Base-by-base conservation (phyloP, 2,888 invertebrate genomes). In the Dexiosoma caninum region DNA sequence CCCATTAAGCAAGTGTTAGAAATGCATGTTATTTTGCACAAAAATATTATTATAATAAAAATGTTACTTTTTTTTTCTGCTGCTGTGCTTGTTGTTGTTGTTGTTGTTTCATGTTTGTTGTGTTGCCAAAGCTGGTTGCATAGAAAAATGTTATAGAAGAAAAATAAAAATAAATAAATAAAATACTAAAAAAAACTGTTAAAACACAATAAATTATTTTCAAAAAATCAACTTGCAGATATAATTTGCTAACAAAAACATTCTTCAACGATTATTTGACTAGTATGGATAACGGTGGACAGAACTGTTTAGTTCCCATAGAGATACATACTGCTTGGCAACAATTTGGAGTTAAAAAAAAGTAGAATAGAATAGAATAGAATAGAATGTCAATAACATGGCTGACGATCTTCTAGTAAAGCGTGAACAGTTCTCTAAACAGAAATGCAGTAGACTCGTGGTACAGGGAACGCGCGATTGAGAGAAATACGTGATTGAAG, bases 1-100 rank as follows among this genome's bases (percentile, higher is more conserved):
- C n/a, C n/a, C 51, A 70, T 49, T 19, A 66, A 69, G 67, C 76
- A 81, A 81, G 77, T 81, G 81, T 77, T 77, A 69, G 69, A 77
- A 77, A 81, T 77, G 77, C 74, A 81, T 81, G 77, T 81, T 81
- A 60, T 77, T 81, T 81, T 69, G 77, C 77, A 81, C 77, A 72
- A 67, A 75, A 57, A 64, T 75, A 75, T 75, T 67, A 60, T 59
- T 55, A 67, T 76, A 75, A 75, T 66, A 42, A 53, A 71, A 46
- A 70, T 57, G 57, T 70, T 70, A 57, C 21, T 16, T 16, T 60
- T 44, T 59, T 59, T n/a, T 32, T n/a, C n/a, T n/a, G n/a, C n/a
- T n/a, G n/a, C n/a, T n/a, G n/a, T n/a, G n/a, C n/a, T n/a, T n/a
- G n/a, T n/a, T n/a, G n/a, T n/a, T n/a, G n/a, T n/a, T n/a, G n/a